These are phyloP conservation scores for Drepana arcuata DNA, from an alignment of 1,140 invertebrate genomes.

Conservation along the genomic window DNA sequence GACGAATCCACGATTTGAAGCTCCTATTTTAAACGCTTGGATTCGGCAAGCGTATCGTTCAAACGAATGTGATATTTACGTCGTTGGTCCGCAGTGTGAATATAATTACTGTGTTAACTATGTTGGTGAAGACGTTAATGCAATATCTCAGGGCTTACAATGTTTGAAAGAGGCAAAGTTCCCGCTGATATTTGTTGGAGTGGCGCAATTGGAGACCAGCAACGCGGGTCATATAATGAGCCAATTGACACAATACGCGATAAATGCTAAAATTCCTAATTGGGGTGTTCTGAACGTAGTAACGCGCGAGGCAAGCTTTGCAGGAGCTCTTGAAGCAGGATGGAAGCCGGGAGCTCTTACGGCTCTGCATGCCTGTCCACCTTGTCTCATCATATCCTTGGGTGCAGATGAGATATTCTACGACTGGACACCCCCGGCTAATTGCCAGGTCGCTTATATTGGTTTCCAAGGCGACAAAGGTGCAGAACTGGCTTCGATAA, in stretches of 20 bases:
- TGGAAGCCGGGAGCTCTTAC: slow-evolving; percentile 39
- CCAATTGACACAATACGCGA: too few relatives aligned
- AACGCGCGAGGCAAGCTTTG: slow-evolving; percentile 52
- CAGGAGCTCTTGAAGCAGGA: slow-evolving; percentile 47
- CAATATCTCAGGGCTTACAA: slow-evolving; percentile 63
- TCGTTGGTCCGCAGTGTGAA: slow-evolving; percentile 79
- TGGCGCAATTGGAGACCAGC: slow-evolving; percentile 64
- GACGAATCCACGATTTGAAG: slow-evolving; percentile 85
- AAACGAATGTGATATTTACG: slow-evolving; percentile 74
- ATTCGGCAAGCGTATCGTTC: slow-evolving; percentile 78
- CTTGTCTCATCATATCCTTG: slow-evolving; percentile 37
- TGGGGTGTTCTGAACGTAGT: slow-evolving; percentile 48
- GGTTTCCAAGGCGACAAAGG: slow-evolving; percentile 85
- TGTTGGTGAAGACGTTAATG: slow-evolving; percentile 69
- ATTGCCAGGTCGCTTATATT: slow-evolving; percentile 48
- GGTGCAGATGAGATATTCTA: slow-evolving; percentile 56
- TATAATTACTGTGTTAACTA: slow-evolving; percentile 75
- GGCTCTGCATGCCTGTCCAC: slow-evolving; percentile 17
- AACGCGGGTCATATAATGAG: slow-evolving; percentile 69
- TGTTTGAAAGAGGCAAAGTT: slow-evolving; percentile 71
- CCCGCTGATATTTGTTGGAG: slow-evolving; percentile 79
- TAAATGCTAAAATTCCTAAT: slow-evolving; percentile 38
- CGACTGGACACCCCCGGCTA: slow-evolving; percentile 23
- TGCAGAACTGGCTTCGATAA: slow-evolving; percentile 78
- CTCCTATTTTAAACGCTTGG: slow-evolving; percentile 82